phyloP scores from a whole-genome alignment of 2,113 vertebrate genomes.

The Pseudopipra pipra region DNA sequence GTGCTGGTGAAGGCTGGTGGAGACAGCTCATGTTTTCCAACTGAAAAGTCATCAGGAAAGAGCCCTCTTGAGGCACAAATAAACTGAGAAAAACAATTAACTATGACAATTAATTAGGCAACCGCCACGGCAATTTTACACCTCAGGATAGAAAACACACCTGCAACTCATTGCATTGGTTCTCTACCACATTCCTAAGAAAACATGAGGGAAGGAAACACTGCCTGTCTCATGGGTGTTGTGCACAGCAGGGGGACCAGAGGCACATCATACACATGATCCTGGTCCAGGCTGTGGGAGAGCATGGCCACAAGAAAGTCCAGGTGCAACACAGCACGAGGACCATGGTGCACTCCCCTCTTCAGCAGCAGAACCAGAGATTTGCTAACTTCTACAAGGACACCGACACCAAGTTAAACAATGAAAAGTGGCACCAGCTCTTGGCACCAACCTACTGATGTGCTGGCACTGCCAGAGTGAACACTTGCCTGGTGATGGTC shows the following conservation, averaged over 20 bases:
- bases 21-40: not conserved
- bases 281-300: fast-evolving
- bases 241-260: not conserved
- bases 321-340: not conserved
- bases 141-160: not conserved
- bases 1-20: not conserved
- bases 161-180: not conserved
- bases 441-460: not conserved
- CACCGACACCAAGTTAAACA: not conserved
- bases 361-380: not conserved
- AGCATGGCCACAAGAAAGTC: not conserved
- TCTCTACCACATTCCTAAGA: not conserved
- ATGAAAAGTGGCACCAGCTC: not conserved
- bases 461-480: not conserved
- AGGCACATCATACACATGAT: fast-evolving
- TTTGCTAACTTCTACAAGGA: not conserved
- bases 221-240: fast-evolving
- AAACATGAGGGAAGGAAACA: not conserved
- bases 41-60: not conserved
- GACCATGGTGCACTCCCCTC: not conserved
- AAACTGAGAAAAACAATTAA: not conserved
- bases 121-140: not conserved
- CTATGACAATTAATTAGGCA: not conserved
- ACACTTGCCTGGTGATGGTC: not conserved
- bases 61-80: not conserved